A percentile compares a stretch with the other conserved stretches of the same genome.
phyloP scores from a whole-genome alignment of 1,140 invertebrate species.

The Druon quercuslanigerum region DNA sequence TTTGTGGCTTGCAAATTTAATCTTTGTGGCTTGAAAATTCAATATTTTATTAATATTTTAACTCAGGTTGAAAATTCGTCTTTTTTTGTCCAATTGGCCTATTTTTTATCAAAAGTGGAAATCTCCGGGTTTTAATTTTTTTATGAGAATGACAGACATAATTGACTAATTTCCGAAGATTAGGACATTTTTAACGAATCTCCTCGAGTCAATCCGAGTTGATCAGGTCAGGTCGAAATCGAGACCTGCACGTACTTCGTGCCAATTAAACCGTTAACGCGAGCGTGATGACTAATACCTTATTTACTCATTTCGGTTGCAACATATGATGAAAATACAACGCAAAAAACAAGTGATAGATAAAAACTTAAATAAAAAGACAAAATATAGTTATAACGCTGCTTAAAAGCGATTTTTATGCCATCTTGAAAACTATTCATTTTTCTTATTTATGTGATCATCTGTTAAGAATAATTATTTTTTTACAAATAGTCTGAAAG shows the following conservation, averaged over 20 bases:
- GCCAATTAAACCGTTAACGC: constrained; percentile 62
- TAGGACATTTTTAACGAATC: background rate
- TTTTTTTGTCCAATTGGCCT: no score
- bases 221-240: constrained; percentile 52
- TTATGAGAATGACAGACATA: background rate
- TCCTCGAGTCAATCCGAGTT: constrained; percentile 29
- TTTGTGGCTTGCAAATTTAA: no score
- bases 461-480: no score
- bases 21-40: no score
- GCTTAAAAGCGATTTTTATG: no score
- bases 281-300: constrained; percentile 46
- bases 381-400: no score
- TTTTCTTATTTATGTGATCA: no score
- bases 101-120: no score
- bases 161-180: constrained; percentile 12
- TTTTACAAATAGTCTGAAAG: no score
- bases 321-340: constrained; percentile 8
- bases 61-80: no score
- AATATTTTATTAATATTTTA: no score
- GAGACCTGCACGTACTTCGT: constrained; percentile 62
- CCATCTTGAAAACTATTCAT: no score
- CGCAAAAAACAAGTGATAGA: background rate
- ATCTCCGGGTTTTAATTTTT: background rate
- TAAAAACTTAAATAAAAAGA: background rate
- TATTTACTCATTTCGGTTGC: constrained; percentile 9